These are phyloP conservation scores for Tetrax tetrax DNA, from an alignment of 2,113 vertebrate species.

Conservation along the genomic window DNA sequence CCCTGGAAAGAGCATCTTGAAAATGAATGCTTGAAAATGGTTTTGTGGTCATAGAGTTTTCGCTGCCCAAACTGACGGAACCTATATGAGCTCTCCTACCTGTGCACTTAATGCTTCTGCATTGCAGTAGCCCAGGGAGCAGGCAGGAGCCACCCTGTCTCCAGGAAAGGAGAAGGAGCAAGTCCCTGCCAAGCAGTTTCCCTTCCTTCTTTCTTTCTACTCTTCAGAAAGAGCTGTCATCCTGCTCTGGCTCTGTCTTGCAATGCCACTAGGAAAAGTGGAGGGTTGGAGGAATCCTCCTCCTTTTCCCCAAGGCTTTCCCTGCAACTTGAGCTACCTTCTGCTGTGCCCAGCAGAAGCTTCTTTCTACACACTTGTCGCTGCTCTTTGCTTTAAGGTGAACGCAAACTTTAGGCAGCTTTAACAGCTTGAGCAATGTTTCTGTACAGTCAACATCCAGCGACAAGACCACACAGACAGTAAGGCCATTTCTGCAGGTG, in stretches of 20 bases:
- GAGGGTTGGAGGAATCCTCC: not conserved
- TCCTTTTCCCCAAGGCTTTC: not conserved
- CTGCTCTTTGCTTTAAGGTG: not conserved
- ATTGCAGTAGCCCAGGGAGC: no score
- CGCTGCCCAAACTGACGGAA: not conserved
- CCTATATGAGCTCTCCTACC: not conserved
- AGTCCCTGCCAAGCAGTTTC: not conserved
- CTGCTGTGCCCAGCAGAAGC: not conserved
- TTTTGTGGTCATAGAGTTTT: not conserved
- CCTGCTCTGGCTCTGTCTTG: not conserved
- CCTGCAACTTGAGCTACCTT: no score
- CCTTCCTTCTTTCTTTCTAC: no score
- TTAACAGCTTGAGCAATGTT: not conserved
- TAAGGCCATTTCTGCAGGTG: not conserved
- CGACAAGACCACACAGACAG: accelerated
- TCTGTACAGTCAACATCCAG: not conserved
- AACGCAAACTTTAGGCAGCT: accelerated
- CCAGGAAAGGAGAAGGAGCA: not conserved
- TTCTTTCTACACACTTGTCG: no score
- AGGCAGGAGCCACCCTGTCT: not conserved
- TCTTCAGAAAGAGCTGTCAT: not conserved
- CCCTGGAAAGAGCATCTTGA: no score
- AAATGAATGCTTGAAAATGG: not conserved
- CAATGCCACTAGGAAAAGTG: not conserved
- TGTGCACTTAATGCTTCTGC: not conserved